Evolutionary conservation across 1,140 invertebrate species (phyloP).

Genomic region (Pachyrhynchus sulphureomaculatus): DNA sequence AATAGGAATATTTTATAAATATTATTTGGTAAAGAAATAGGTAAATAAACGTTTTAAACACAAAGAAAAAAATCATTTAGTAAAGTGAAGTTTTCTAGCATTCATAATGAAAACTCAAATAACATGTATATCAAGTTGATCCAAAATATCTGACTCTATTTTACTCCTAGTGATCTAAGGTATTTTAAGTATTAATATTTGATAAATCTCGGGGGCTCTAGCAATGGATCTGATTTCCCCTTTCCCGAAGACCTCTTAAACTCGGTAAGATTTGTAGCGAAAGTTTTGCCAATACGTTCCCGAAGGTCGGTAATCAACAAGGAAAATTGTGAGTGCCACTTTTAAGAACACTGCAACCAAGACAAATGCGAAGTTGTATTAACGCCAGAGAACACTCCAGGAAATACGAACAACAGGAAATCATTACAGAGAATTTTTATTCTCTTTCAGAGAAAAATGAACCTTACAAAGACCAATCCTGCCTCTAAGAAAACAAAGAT

Average conservation of each 20-base stretch:
- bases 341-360: conserved; percentile 74
- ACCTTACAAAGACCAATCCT: conserved; percentile 67
- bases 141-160: no score
- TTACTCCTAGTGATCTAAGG: no score
- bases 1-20: no score
- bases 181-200: no score
- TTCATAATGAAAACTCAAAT: no score
- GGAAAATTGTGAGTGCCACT: conserved; percentile 68
- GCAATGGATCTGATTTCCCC: conserved; percentile 50
- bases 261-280: conserved; percentile 61
- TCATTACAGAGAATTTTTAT: conserved; percentile 80
- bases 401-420: conserved; percentile 83
- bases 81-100: no score
- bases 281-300: conserved; percentile 61
- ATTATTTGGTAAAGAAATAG: no score
- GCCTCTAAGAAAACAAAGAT: conserved; percentile 75
- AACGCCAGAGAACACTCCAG: conserved; percentile 82
- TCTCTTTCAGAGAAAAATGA: conserved; percentile 61
- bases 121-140: no score
- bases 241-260: conserved; percentile 39
- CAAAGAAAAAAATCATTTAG: no score
- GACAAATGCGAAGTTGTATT: conserved; percentile 69
- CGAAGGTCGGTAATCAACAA: conserved; percentile 54
- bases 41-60: no score
- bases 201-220: conserved; percentile 30